Base-by-base conservation (phyloP, 2,888 invertebrate species). In the Tachina lurida region DNA sequence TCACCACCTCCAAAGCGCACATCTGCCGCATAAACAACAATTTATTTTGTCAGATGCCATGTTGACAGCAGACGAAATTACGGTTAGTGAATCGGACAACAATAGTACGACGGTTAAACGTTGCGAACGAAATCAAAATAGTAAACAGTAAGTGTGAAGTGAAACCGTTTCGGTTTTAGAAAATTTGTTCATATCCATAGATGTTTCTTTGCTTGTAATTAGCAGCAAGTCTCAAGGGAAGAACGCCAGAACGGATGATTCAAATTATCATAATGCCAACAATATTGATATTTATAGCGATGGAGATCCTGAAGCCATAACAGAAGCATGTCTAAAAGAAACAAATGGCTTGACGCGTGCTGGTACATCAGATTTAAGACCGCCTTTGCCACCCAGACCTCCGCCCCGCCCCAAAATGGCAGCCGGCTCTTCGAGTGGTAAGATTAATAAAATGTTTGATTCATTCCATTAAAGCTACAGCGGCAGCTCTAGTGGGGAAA, bases 351-450 rank as follows among this genome's bases (percentile, higher is more conserved):
- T 88, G 54, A 68, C 67, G 4, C 49, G 49, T 52, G 84, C 84
- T 13, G 65, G 58, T 9, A 62, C 76, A 41, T 84, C 87, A 0
- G 91, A 93, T 87, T 90, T 91, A 87, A 91, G 93, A 3, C 93
- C 93, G 31, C 93, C 93, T 0, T 78, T 93, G 83, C 93, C 93
- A 22, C 93, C 93, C 54, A 89, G 93, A 52, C 93, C 93, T 1
- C 93, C 92, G 31, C 92, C 92, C 3, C 87, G 91, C 12, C 90
- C 91, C 13, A 88, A 90, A 52, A 89, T 88, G 67, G 79, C 87
- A 15, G 76, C 87, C 1, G 89, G 88, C 39, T 90, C 89, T n/a
- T 88, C 88, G 43, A 89, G 88, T 77, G 89, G 91, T 91, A 81
- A 90, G 89, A 71, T 68, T 19, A 15, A 19, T 13, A 47, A 3